Percentiles rank a stretch among this genome's conserved stretches.
These are phyloP conservation scores for Actenoides hombroni DNA, from an alignment of 2,113 vertebrate genomes.

Conservation along the genomic window DNA sequence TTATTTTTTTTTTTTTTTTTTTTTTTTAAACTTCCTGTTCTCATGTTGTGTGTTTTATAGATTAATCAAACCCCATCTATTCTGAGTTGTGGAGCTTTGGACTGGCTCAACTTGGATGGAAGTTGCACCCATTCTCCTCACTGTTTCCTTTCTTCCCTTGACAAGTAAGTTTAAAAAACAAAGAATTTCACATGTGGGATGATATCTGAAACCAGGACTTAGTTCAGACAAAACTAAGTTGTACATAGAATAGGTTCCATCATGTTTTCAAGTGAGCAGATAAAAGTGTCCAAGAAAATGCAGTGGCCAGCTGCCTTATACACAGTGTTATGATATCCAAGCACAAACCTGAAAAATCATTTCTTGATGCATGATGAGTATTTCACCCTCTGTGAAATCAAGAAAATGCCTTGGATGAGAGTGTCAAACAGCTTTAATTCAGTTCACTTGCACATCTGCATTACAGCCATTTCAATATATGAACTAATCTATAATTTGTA, in stretches of 20 bases:
- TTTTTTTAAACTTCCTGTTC: neutral
- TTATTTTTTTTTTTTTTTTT: neutral
- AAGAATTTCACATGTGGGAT: neutral
- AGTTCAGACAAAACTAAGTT: neutral
- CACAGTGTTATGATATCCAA: neutral
- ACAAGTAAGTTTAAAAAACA: constrained; percentile 59
- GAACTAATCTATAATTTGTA: neutral
- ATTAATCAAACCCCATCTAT: constrained; percentile 70
- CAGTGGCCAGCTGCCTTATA: neutral
- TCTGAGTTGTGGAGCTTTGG: constrained; percentile 68
- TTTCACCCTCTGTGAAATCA: neutral
- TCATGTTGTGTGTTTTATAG: constrained; percentile 57
- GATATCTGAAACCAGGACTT: neutral
- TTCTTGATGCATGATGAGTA: neutral
- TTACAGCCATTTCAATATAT: neutral
- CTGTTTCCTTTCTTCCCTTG: constrained; percentile 44
- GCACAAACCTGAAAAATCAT: neutral
- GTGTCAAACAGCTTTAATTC: neutral
- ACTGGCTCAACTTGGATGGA: constrained; percentile 78
- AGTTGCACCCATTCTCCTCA: constrained; percentile 25
- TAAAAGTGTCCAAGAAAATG: neutral
- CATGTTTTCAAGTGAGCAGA: neutral
- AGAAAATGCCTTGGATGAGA: neutral
- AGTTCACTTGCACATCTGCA: neutral
- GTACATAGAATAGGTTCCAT: neutral